phyloP scores from a whole-genome alignment of 2,797 vertebrate species.

The Pelochelys cantorii region DNA sequence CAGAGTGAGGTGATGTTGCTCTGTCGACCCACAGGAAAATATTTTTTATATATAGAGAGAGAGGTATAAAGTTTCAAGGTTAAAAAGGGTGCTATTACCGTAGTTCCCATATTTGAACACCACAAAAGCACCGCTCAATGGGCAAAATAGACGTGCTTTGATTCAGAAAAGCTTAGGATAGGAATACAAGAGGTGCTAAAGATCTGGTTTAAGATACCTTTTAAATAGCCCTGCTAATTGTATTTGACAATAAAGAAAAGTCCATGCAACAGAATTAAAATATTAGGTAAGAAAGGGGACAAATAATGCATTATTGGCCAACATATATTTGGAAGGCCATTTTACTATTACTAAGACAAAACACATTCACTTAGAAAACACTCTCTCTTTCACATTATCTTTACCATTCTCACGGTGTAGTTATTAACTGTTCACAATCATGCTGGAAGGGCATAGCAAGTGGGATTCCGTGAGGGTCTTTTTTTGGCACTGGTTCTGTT shows the following conservation, averaged over 20 bases:
- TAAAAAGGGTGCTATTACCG: neutral
- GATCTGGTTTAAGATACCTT: neutral
- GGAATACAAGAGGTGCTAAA: neutral
- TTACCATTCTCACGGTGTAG: neutral
- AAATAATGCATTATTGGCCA: neutral
- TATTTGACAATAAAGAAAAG: conserved; percentile 7
- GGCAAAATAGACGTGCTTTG: neutral
- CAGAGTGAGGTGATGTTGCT: too few species aligned
- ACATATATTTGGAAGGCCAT: neutral
- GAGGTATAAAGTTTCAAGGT: neutral
- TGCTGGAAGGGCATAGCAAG: too few species aligned
- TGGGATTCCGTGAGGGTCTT: too few species aligned
- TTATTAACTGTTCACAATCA: too few species aligned
- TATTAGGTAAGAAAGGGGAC: neutral
- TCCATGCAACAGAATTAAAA: neutral
- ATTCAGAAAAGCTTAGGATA: neutral
- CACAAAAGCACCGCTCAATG: neutral
- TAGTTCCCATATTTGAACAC: neutral
- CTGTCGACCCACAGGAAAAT: too few species aligned
- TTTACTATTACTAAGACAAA: neutral
- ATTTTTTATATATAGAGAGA: too few species aligned
- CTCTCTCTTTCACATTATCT: neutral
- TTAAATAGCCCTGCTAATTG: too few species aligned
- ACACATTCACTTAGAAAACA: neutral
- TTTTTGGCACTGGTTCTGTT: too few species aligned